Evolutionary conservation across 2,888 invertebrate genomes (phyloP), one percentile per base, ranked within the genome.

Genomic region (Phytoseiulus persimilis): DNA sequence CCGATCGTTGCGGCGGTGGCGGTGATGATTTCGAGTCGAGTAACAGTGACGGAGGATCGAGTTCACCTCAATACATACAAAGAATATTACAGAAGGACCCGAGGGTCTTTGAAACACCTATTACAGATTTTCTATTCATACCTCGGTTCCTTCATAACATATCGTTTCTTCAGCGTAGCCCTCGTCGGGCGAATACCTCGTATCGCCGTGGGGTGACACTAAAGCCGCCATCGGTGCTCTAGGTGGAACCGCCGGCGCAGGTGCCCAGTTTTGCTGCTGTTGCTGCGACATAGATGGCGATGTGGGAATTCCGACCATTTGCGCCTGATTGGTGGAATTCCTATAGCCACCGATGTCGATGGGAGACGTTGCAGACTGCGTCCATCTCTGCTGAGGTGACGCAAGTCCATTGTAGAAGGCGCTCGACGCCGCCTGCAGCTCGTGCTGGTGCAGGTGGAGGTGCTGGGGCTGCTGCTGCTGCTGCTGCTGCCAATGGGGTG

Each of bases 181-280:
- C 93, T 97, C 97, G 92, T 97, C 97, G 83, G 96, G 95, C 33
- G 96, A 96, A 93, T 96, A 96, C 92, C 96, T 95, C 92, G 92
- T 91, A 89, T 92, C 91, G 91, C 91, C 91, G 87, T 87, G 87
- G 6, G 91, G 91, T 91, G 91, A 92, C 91, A 95, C 93, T 96
- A 96, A 91, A 96, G 94, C 91, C 96, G 90, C 39, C 83, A 87
- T 31, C 14, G 87, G 96, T 90, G 96, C 95, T 84, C 96, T 96
- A 32, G 96, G 96, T 46, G 96, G 96, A 92, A 96, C 93, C 89
- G 90, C 96, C 96, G 90, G 96, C 96, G 91, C 96, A 96, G 90
- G 94, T 91, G 91, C 96, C 91, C 96, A 95, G 93, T 96, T 96
- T 65, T 65, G 39, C 39, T 39, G 39, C 9, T 39, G 39, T 39